phyloP scores from a whole-genome alignment of 2,113 vertebrate species.

The Prinia subflava region DNA sequence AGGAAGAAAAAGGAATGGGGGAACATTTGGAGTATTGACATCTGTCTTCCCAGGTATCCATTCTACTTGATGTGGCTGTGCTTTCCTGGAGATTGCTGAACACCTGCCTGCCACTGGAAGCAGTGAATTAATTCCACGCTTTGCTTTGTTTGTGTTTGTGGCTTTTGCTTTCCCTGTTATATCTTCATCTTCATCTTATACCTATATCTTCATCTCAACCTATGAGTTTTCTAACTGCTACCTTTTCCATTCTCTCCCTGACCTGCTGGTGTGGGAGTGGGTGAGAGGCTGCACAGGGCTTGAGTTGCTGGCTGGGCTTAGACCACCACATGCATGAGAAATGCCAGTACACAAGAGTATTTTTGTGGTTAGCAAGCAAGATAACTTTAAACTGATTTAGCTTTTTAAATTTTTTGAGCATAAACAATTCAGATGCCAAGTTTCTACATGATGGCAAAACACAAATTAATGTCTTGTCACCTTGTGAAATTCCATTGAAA shows the following conservation, averaged over 20 bases:
- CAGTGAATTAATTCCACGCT: not conserved
- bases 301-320: not conserved
- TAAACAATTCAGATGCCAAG: not conserved
- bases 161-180: not conserved
- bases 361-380: not conserved
- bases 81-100: not conserved
- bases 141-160: not conserved
- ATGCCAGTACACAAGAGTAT: not conserved
- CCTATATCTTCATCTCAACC: not conserved
- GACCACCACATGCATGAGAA: not conserved
- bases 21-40: too few relatives aligned
- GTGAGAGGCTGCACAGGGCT: not conserved
- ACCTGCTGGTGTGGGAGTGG: not conserved
- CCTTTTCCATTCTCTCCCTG: not conserved
- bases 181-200: too few relatives aligned
- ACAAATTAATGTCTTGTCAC: not conserved
- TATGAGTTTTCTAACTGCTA: not conserved
- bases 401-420: not conserved
- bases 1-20: not conserved
- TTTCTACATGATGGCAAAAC: not conserved
- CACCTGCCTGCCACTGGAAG: not conserved
- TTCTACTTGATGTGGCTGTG: too few relatives aligned
- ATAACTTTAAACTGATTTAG: not conserved
- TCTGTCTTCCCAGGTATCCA: not conserved
- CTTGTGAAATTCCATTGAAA: conserved; percentile 5